Conservation (phyloP, 2,797 vertebrate genomes). For the Falco rusticolus region DNA sequence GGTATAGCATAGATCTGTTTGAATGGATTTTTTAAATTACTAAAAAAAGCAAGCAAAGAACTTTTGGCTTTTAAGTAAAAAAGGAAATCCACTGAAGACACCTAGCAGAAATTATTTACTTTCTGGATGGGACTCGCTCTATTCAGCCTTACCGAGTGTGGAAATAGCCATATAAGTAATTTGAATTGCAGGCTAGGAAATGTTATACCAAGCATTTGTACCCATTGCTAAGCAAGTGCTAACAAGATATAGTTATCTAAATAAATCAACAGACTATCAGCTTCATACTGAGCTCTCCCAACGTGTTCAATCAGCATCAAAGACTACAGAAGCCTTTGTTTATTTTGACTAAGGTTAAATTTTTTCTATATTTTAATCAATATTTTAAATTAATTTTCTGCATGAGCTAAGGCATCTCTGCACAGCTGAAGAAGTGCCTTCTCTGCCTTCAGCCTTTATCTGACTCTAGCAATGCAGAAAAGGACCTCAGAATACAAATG, state of each 20-base stretch:
- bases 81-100: not conserved
- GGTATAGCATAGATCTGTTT: not conserved
- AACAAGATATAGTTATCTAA: not conserved
- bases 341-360: not conserved
- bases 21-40: not conserved
- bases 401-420: not conserved
- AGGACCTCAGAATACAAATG: not conserved
- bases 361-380: not conserved
- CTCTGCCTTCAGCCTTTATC: not conserved
- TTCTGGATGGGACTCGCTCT: not conserved
- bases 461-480: not conserved
- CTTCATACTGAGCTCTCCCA: not conserved
- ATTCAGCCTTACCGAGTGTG: not conserved
- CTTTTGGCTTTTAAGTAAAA: not conserved
- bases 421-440: not conserved
- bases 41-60: not conserved
- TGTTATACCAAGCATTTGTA: not conserved
- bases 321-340: not conserved
- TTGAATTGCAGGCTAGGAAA: conserved; percentile 9
- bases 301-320: not conserved
- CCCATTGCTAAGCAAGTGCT: conserved; percentile 13
- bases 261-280: not conserved
- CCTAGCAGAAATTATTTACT: not conserved
- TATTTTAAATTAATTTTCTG: not conserved
- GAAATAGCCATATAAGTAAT: not conserved